Evolutionary conservation across 2,113 vertebrate species (phyloP), one percentile per base, ranked within the genome.

Genomic region (Mionectes macconnelli): DNA sequence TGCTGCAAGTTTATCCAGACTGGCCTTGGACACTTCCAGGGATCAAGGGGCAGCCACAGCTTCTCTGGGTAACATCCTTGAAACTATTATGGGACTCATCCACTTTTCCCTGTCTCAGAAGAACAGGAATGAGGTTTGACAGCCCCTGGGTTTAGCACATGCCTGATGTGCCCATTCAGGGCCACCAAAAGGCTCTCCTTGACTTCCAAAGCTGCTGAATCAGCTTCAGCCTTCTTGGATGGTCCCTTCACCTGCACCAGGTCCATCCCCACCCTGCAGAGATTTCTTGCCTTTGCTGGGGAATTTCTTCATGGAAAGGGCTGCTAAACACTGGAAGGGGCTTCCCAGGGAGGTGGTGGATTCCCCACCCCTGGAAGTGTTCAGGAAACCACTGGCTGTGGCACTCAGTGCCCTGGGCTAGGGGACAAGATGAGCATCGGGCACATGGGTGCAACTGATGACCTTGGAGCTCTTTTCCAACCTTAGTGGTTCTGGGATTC

Each of bases 221-320:
- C 1, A 6, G 2, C 7, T 53, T 25, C 47, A 23, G 0, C 15
- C 6, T 2, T 35, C 33, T 45, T 33, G 31, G 20, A 4, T 55
- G 19, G 25, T 21, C 62, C 37, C 30, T 73, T 56, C 11, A 0
- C 9, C 17, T 37, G 28, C 6, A 6, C 13, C 14, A 42, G 22
- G 20, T 1, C 33, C 8, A n/a, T 11, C 17, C 2, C 27, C 81
- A 44, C 33, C 15, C 60, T 74, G 25, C 31, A 12, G 14, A 31
- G 28, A 14, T 14, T 57, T 12, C 23, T 68, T 10, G 30, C 8
- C 21, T 70, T 70, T 91, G 10, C 42, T 75, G 64, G 42, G 31
- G 9, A 44, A 66, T 74, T 74, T 74, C 0, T 1, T 0, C 44
- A 0, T 44, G 60, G 49, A 33, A 81, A 59, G 18, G 12, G 27